Base-by-base conservation (phyloP, 2,113 vertebrate species). In the Loxodonta africana region DNA sequence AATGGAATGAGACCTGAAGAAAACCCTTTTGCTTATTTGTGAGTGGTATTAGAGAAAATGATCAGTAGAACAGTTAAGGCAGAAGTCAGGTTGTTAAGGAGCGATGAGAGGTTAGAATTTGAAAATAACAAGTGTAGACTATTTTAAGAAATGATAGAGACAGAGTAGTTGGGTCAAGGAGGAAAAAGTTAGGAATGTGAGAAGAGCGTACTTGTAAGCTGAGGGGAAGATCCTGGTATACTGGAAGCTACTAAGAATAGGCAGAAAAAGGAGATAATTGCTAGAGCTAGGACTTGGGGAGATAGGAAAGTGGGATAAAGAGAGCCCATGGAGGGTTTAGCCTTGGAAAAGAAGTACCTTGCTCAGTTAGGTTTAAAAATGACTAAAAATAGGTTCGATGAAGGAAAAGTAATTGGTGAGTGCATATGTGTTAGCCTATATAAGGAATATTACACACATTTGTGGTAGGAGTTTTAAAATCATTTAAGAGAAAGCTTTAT, bases 101-200 rank as follows among this genome's bases (percentile, higher is more conserved):
- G 21, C 51, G 30, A 28, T 80, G 25, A 30, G 37, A 91, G 21
- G 25, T 90, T 88, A 94, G 63, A 95, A 74, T 95, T 97, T 88
- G 63, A 84, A 94, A 83, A 21, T 88, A 88, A 30, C 57, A 89
- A 91, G 8, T 88, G 37, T 80, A n/a, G 37, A 82, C 48, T 46
- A 65, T 93, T 60, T 83, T 44, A 90, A 60, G 76, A 90, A 78
- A 6, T 33, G 25, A 82, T 80, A 67, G 63, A 53, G 62, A 85
- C 1, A 83, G 33, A 71, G 51, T 28, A 80, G 65, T 46, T 88
- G 37, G 1, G 33, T 90, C 21, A 46, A 81, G 41, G 44, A 81
- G 44, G 15, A 88, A 82, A 60, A 63, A 46, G 28, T 8, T 44
- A 76, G 44, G 33, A 33, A 33, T 30, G 11, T 74, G 44, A 62